These are phyloP conservation scores for Lamellibrachia satsuma DNA, from an alignment of 2,888 invertebrate genomes.

Conservation along the genomic window DNA sequence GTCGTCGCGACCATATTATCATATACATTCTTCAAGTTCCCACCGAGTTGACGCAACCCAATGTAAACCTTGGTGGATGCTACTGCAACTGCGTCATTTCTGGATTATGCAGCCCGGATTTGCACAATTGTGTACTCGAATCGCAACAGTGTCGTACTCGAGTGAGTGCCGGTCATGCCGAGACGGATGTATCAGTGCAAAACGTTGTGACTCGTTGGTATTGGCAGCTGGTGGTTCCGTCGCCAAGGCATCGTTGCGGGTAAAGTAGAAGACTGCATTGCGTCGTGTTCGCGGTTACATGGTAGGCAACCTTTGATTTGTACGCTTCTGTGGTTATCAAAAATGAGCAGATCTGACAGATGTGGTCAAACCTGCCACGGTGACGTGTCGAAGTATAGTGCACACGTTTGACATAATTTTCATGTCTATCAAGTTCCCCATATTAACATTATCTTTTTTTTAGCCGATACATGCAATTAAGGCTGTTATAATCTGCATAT, in stretches of 20 bases:
- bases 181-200: not conserved
- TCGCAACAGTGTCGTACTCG: not conserved
- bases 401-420: not conserved
- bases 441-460: not conserved
- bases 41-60: not conserved
- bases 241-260: not conserved
- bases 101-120: not conserved
- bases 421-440: not conserved
- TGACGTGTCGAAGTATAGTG: not conserved
- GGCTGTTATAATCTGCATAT: too few species aligned
- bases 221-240: not conserved
- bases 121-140: not conserved
- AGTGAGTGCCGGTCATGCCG: not conserved
- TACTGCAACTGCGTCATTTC: not conserved
- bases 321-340: not conserved
- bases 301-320: not conserved
- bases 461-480: too few species aligned
- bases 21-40: not conserved
- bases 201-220: not conserved
- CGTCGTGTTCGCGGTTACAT: not conserved
- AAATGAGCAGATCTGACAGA: not conserved
- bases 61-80: not conserved
- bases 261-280: not conserved
- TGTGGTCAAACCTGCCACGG: not conserved
- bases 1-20: not conserved